phyloP scores from a whole-genome alignment of 2,888 invertebrate genomes.

The Diaperis boleti region DNA sequence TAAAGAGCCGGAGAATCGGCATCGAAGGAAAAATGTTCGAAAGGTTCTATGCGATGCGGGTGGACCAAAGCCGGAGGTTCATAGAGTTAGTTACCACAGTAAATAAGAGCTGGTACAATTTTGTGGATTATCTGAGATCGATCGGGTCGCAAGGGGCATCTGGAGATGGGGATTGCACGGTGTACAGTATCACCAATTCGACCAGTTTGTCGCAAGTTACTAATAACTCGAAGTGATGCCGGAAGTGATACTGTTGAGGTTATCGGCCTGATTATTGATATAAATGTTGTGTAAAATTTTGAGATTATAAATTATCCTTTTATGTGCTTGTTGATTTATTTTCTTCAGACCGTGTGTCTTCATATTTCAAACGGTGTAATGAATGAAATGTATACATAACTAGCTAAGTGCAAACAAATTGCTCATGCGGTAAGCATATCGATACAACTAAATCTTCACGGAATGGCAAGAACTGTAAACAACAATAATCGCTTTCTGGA shows the following conservation, averaged over 20 bases:
- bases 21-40: conserved; percentile 36
- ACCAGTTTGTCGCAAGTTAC: conserved; percentile 18
- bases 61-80: conserved; percentile 34
- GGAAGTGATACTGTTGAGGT: background rate
- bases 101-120: conserved; percentile 31
- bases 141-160: conserved; percentile 9
- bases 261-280: background rate
- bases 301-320: background rate
- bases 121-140: conserved; percentile 24
- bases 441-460: too few relatives aligned
- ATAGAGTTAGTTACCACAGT: conserved; percentile 29
- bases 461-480: too few relatives aligned
- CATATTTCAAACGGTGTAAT: too few relatives aligned
- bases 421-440: too few relatives aligned
- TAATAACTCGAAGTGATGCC: conserved; percentile 11
- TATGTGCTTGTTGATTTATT: background rate
- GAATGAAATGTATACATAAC: too few relatives aligned
- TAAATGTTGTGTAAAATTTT: background rate
- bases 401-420: too few relatives aligned
- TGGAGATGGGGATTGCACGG: conserved; percentile 27
- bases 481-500: too few relatives aligned
- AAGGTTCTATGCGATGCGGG: conserved; percentile 29
- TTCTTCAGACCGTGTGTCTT: too few relatives aligned
- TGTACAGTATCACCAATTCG: conserved; percentile 7
- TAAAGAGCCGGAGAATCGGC: background rate